Conservation (phyloP, 2,888 invertebrate species). For the Halocaridina rubra region DNA sequence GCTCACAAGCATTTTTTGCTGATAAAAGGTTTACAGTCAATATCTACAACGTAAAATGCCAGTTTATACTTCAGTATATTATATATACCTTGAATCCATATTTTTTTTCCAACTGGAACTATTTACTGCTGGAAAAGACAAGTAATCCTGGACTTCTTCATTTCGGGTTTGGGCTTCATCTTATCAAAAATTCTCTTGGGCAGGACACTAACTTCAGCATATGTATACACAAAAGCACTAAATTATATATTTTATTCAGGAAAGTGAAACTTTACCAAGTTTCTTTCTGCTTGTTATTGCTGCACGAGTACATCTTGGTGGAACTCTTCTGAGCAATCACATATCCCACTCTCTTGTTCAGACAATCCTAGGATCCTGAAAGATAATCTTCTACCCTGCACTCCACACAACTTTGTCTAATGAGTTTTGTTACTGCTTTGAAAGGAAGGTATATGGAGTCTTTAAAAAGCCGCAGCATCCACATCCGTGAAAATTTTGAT, state of each 20-base stretch:
- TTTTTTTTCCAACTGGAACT: neutral
- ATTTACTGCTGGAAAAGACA: too few species aligned
- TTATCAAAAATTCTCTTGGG: neutral
- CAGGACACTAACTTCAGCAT: neutral
- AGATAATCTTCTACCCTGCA: neutral
- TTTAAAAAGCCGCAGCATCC: neutral
- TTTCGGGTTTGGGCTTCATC: neutral
- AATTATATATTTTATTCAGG: neutral
- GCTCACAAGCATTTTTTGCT: neutral
- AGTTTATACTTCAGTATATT: neutral
- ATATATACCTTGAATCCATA: neutral
- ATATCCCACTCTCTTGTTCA: neutral
- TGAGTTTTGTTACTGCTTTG: neutral
- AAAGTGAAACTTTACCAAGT: neutral
- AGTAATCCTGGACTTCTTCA: neutral
- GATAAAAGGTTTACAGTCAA: neutral
- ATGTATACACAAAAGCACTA: neutral
- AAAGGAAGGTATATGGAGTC: neutral
- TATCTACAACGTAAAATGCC: neutral
- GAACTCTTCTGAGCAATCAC: neutral
- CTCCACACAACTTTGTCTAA: neutral
- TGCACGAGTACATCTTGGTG: neutral
- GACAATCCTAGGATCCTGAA: neutral
- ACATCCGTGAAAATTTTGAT: neutral
- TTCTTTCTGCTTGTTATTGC: neutral